Conservation (phyloP, 2,113 vertebrate species). For the Pseudopipra pipra region DNA sequence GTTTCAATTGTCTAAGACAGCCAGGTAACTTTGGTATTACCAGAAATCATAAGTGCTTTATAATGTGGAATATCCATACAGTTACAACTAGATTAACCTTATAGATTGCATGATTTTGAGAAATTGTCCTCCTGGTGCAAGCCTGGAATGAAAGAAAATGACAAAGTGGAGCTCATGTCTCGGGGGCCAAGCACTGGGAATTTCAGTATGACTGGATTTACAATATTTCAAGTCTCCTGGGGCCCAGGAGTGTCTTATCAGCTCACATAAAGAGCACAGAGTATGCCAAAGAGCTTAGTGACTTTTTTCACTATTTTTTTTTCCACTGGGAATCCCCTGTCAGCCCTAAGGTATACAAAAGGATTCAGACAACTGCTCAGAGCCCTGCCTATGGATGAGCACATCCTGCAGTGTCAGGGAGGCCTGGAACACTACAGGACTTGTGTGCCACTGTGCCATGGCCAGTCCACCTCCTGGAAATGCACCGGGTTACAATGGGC, state of each 20-base stretch:
- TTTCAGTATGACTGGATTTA: not conserved
- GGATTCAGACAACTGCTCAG: not conserved
- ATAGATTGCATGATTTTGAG: not conserved
- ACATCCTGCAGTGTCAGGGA: not conserved
- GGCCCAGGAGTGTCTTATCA: not conserved
- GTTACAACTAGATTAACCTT: not conserved
- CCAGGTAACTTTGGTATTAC: not conserved
- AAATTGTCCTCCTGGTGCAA: not conserved
- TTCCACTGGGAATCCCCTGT: not conserved
- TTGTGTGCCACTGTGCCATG: rapidly evolving
- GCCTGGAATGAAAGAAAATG: not conserved
- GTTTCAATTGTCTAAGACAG: not conserved
- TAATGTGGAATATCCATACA: not conserved
- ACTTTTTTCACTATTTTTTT: not conserved
- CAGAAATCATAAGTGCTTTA: not conserved
- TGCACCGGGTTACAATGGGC: not conserved
- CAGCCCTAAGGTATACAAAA: not conserved
- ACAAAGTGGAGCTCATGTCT: not conserved
- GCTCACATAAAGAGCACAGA: not conserved
- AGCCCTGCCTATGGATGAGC: not conserved
- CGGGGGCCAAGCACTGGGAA: not conserved
- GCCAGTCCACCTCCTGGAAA: rapidly evolving
- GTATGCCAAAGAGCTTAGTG: not conserved
- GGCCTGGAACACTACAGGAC: not conserved
- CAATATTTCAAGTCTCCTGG: not conserved